Evolutionary conservation across 37 sponge, comb jelly and placozoan genomes (phyloP).

Genomic region (Aplysina aerophoba): DNA sequence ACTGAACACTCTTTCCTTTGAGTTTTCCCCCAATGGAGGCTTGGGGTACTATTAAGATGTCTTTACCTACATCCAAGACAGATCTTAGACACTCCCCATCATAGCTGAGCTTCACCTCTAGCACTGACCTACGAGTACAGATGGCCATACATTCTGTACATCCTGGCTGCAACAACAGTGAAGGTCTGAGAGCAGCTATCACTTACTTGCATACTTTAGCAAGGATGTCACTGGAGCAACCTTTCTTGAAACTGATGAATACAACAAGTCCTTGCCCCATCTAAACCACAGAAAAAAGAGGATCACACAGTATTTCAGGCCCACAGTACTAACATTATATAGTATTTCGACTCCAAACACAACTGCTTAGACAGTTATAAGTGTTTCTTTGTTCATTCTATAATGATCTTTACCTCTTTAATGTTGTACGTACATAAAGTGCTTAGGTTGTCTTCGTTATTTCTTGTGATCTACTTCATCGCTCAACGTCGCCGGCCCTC

Average conservation of each 20-base stretch:
- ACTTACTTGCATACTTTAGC: slow-evolving; percentile 20
- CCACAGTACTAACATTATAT: too few relatives aligned
- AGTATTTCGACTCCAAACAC: too few relatives aligned
- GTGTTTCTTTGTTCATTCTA: too few relatives aligned
- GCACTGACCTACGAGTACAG: background rate
- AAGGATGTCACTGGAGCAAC: background rate
- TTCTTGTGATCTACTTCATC: too few relatives aligned
- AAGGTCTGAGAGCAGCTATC: background rate
- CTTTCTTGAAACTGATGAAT: slow-evolving; percentile 50
- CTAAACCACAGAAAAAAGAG: background rate
- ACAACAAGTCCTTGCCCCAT: slow-evolving; percentile 51
- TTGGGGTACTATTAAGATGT: slow-evolving; percentile 49
- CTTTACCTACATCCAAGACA: slow-evolving; percentile 30
- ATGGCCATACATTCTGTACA: too few relatives aligned
- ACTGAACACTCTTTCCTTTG: slow-evolving; percentile 55
- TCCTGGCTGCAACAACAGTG: background rate
- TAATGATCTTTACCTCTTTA: too few relatives aligned
- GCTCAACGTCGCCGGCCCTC: too few relatives aligned
- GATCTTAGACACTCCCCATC: slow-evolving; percentile 31
- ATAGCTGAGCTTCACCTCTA: slow-evolving; percentile 37
- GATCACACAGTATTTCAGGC: too few relatives aligned
- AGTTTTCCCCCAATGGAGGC: slow-evolving; percentile 49
- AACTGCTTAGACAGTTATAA: too few relatives aligned
- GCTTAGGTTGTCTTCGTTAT: too few relatives aligned
- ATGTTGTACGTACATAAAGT: too few relatives aligned